Percentiles rank a stretch among this genome's conserved stretches.
phyloP scores from a whole-genome alignment of 2,888 invertebrate species.

The Achlya flavicornis region DNA sequence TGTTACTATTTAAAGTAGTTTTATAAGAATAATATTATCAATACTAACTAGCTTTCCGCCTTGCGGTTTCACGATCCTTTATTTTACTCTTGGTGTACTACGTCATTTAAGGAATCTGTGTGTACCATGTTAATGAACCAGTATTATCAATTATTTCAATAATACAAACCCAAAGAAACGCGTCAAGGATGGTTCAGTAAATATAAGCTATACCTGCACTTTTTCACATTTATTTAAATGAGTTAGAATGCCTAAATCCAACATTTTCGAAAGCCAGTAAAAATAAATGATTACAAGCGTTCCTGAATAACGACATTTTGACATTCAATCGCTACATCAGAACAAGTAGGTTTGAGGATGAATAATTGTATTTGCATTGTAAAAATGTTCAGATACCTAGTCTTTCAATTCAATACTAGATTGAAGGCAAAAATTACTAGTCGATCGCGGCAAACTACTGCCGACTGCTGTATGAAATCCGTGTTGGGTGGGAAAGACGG shows the following conservation, averaged over 20 bases:
- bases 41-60: too few species aligned
- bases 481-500: not conserved
- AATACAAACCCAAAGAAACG: too few species aligned
- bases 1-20: not conserved
- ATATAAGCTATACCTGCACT: too few species aligned
- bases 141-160: too few species aligned
- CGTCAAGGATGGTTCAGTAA: too few species aligned
- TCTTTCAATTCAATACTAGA: not conserved
- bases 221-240: too few species aligned
- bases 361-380: not conserved
- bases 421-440: conserved; percentile 20
- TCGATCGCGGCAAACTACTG: conserved; percentile 18
- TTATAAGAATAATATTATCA: not conserved
- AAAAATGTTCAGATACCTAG: not conserved
- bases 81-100: too few species aligned
- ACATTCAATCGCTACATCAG: not conserved
- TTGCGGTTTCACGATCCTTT: too few species aligned
- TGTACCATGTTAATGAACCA: too few species aligned
- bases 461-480: conserved; percentile 5
- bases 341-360: not conserved
- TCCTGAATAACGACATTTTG: not conserved
- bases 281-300: too few species aligned
- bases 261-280: not conserved
- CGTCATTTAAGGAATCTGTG: too few species aligned
- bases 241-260: too few species aligned